phyloP scores from a whole-genome alignment of 2,113 vertebrate genomes.

The Catagonus wagneri region DNA sequence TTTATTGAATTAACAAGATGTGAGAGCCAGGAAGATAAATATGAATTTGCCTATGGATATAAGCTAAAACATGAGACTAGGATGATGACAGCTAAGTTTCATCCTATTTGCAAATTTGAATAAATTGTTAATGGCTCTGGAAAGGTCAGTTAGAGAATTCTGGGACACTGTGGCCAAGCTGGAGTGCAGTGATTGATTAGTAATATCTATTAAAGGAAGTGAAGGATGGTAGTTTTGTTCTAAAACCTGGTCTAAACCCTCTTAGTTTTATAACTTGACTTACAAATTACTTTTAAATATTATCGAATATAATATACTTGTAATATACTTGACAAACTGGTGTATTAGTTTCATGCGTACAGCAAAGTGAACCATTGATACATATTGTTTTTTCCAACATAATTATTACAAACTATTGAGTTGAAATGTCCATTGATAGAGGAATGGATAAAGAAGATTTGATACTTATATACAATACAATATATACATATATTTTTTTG shows the following conservation, averaged over 20 bases:
- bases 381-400: no score
- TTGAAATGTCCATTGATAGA: no score
- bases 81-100: background rate
- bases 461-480: no score
- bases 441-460: no score
- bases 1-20: background rate
- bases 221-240: background rate
- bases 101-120: background rate
- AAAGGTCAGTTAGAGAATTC: background rate
- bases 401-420: no score
- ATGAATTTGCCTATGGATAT: background rate
- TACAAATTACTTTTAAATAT: constrained; percentile 35
- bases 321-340: no score
- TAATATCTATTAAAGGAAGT: background rate
- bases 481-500: no score
- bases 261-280: background rate
- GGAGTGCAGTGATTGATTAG: background rate
- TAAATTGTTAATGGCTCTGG: background rate
- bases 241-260: background rate
- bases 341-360: no score
- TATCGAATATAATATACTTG: no score
- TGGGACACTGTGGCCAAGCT: background rate
- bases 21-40: background rate
- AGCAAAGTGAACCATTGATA: no score
- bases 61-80: background rate